A percentile compares a stretch with the other conserved stretches of the same genome.
Evolutionary conservation across 2,797 vertebrate genomes (phyloP).

Genomic region (Rhinoraja longicauda): DNA sequence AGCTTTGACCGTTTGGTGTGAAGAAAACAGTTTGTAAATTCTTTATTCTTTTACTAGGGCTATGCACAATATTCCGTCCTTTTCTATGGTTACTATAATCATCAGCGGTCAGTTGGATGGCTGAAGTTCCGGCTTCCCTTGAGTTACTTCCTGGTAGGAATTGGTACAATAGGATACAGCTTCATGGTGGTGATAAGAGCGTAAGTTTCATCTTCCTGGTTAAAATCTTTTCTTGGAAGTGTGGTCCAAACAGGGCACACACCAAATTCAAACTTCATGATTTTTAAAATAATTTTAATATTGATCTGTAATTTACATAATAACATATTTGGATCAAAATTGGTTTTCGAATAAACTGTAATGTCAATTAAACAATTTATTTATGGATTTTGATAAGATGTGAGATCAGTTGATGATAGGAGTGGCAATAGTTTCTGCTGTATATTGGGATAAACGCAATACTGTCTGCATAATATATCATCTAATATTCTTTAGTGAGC

Average conservation of each 20-base stretch:
- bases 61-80: constrained; percentile 90
- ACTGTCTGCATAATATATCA: neutral
- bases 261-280: too few species aligned
- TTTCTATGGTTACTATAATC: constrained; percentile 91
- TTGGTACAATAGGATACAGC: constrained; percentile 86
- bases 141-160: constrained; percentile 90
- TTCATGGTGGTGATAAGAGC: constrained; percentile 93
- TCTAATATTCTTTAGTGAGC: neutral
- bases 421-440: neutral
- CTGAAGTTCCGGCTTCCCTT: constrained; percentile 89
- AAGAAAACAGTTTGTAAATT: constrained; percentile 4
- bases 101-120: constrained; percentile 85
- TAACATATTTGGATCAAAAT: neutral
- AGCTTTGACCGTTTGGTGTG: neutral
- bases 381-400: too few species aligned
- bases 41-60: constrained; percentile 67
- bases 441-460: neutral
- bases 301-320: neutral
- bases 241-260: too few species aligned
- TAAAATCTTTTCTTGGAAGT: neutral
- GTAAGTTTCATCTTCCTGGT: constrained; percentile 61
- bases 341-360: neutral
- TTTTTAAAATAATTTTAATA: neutral
- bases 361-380: neutral
- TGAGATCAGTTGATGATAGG: neutral